Evolutionary conservation across 2,888 invertebrate genomes (phyloP).

Genomic region (Lasioglossum marginatum): DNA sequence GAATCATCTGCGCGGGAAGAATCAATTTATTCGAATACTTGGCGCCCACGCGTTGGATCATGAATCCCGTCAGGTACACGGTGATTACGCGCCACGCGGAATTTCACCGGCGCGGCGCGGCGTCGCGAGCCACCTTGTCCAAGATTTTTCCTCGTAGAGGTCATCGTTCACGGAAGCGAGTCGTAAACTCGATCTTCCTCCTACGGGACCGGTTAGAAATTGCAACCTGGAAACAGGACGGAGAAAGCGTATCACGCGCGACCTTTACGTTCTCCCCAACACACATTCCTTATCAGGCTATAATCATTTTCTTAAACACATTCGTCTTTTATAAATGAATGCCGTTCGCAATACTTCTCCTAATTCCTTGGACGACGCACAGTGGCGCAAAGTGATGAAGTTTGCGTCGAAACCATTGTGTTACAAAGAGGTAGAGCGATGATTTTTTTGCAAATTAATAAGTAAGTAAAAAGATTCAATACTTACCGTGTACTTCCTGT

Average conservation of each 20-base stretch:
- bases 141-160: constrained; percentile 48
- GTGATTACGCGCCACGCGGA: not conserved
- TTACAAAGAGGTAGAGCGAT: too few relatives aligned
- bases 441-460: too few relatives aligned
- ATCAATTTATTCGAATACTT: constrained; percentile 35
- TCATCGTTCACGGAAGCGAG: constrained; percentile 51
- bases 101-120: not conserved
- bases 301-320: not conserved
- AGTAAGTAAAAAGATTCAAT: too few relatives aligned
- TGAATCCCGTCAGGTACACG: not conserved
- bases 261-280: not conserved
- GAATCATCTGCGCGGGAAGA: constrained; percentile 18
- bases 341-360: not conserved
- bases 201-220: constrained; percentile 28
- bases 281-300: not conserved
- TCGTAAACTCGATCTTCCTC: constrained; percentile 18
- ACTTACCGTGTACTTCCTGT: too few relatives aligned
- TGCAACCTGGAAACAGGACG: constrained; percentile 29
- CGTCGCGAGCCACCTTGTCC: not conserved
- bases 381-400: too few relatives aligned
- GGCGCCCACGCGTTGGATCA: constrained; percentile 15
- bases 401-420: too few relatives aligned
- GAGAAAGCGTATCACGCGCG: constrained; percentile 39
- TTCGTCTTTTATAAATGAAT: not conserved
- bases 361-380: not conserved